These are phyloP conservation scores for Brachypteracias leptosomus DNA, from an alignment of 2,113 vertebrate species.

Conservation along the genomic window DNA sequence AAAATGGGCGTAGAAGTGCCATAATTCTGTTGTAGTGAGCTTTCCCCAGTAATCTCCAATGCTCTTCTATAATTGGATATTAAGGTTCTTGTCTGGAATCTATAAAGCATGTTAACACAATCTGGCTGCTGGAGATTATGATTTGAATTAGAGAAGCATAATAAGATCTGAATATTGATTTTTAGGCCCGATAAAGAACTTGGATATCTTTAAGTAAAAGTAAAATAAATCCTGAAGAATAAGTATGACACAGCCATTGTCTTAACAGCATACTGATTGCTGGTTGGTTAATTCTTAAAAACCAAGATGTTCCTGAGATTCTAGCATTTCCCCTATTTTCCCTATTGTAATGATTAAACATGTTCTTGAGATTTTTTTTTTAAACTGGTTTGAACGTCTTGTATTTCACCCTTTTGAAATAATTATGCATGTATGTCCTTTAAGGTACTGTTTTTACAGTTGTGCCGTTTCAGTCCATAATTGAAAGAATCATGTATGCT, in stretches of 20 bases:
- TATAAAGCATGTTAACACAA: not conserved
- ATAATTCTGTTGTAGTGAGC: not conserved
- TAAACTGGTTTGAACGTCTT: not conserved
- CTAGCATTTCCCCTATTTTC: not conserved
- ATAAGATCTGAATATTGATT: not conserved
- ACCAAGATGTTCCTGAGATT: not conserved
- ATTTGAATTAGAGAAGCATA: not conserved
- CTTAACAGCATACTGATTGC: not conserved
- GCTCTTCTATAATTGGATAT: not conserved
- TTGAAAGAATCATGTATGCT: not conserved
- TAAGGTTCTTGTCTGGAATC: not conserved
- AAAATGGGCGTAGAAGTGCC: not conserved
- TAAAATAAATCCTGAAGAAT: constrained; percentile 2
- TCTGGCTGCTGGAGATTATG: not conserved
- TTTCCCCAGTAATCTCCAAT: not conserved
- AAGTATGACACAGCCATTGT: not conserved
- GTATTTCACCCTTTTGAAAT: not conserved
- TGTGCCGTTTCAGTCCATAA: not conserved
- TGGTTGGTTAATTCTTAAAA: not conserved
- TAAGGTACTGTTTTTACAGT: not conserved
- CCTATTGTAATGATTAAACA: not conserved
- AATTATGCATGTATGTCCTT: not conserved
- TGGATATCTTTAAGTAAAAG: not conserved
- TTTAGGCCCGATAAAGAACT: not conserved
- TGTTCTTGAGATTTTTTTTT: not conserved